These are phyloP conservation scores for Cebidichthys violaceus DNA, from an alignment of 2,113 vertebrate genomes.

Conservation along the genomic window DNA sequence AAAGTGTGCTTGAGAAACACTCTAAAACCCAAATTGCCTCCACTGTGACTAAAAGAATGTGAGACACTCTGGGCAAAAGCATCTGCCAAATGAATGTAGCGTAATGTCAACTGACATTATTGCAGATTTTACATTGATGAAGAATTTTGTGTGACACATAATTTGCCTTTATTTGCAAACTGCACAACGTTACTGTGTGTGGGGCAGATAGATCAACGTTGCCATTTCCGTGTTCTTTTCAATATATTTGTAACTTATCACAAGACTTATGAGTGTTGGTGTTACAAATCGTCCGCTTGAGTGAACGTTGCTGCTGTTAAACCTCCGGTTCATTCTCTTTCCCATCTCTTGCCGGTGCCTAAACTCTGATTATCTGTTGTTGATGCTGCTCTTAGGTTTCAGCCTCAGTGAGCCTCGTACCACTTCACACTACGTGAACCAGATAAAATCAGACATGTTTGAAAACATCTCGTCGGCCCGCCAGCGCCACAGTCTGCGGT, in stretches of 20 bases:
- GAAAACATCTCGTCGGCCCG: constrained; percentile 63
- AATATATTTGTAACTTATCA: neutral
- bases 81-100: neutral
- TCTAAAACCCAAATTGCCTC: neutral
- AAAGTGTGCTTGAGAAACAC: neutral
- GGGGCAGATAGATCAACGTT: neutral
- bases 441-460: constrained; percentile 68
- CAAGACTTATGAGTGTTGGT: neutral
- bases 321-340: constrained; percentile 15
- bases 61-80: neutral
- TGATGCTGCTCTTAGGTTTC: constrained; percentile 43
- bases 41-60: neutral
- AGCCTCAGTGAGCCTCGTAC: constrained; percentile 34
- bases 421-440: constrained; percentile 50
- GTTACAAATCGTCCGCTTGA: constrained; percentile 34
- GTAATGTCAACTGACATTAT: neutral
- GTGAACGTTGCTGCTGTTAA: constrained; percentile 15
- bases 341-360: constrained; percentile 30
- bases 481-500: constrained; percentile 21
- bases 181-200: neutral
- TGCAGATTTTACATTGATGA: neutral
- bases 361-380: constrained; percentile 44
- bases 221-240: neutral
- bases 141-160: neutral
- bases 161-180: neutral